Base-by-base conservation (phyloP, 2,113 vertebrate genomes). In the Phrynocephalus versicolor region DNA sequence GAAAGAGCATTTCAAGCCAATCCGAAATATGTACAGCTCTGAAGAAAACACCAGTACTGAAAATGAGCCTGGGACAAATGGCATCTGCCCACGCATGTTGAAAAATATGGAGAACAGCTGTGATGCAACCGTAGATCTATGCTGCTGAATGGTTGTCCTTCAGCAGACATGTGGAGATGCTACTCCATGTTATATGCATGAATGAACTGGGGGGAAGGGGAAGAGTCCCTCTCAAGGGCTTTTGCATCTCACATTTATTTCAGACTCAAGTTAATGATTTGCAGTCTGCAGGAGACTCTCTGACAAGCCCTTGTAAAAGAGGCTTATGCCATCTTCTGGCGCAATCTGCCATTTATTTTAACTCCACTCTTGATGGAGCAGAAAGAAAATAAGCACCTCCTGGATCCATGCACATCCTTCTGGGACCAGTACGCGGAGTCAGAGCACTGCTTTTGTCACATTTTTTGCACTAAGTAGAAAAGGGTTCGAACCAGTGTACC, bases 121-220 rank as follows among this genome's bases (percentile, higher is more conserved):
- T n/a, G n/a, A n/a, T n/a, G 39, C 73, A 51, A 16, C 27, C n/a
- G 30, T 76, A 70, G 16, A 70, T 70, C 67, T 14, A 35, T n/a
- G 9, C 30, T 67, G 25, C 2, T 67, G 30, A 67, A 67, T 64
- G 25, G 25, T 23, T 23, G 25, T 64, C 62, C 19, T 21, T 62
- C 14, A 62, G 23, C 45, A 51, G 10, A 51, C 45, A 51, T 51
- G 45, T 51, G 75, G 83, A 57, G 10, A 79, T 58, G 39, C 57
- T 67, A 14, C 92, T n/a, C n/a, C n/a, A n/a, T n/a, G n/a, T n/a
- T 37, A 33, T 64, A 60, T 79, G 87, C 37, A 30, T 80, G 25
- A 35, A 72, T 55, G 27, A n/a, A 81, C n/a, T n/a, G n/a, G n/a
- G n/a, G n/a, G n/a, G n/a, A n/a, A n/a, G n/a, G n/a, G n/a, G n/a